A percentile compares a stretch with the other conserved stretches of the same genome.
Evolutionary conservation across 2,797 vertebrate genomes (phyloP).

Genomic region (Arctocebus calabarensis): DNA sequence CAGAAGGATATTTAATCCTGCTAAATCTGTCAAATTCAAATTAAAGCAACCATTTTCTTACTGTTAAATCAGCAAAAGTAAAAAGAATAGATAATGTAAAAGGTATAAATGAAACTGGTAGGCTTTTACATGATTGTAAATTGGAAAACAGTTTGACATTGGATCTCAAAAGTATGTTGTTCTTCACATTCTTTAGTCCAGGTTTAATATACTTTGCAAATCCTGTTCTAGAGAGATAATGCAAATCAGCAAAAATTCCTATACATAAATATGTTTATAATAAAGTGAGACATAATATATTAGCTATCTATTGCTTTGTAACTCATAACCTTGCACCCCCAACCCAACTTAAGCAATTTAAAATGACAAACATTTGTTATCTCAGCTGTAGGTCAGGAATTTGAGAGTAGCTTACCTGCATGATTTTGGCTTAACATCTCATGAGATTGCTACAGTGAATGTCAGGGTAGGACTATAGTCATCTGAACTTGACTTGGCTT

Average conservation of each 20-base stretch:
- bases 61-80: conserved; percentile 26
- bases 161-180: background rate
- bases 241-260: conserved; percentile 20
- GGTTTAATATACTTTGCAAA: conserved; percentile 3
- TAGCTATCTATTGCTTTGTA: background rate
- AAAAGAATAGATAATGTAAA: background rate
- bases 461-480: background rate
- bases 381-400: background rate
- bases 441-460: background rate
- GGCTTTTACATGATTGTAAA: background rate
- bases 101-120: background rate
- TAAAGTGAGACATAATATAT: conserved; percentile 24
- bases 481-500: background rate
- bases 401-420: background rate
- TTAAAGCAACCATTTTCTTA: conserved; percentile 13
- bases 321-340: background rate
- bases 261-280: background rate
- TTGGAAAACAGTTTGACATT: background rate
- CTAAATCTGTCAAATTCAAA: conserved; percentile 31
- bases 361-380: background rate
- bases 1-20: conserved; percentile 11
- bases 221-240: background rate
- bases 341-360: background rate
- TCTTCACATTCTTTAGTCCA: conserved; percentile 29
- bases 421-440: background rate